phyloP scores from a whole-genome alignment of 2,113 vertebrate species.

The Dasyurus viverrinus region DNA sequence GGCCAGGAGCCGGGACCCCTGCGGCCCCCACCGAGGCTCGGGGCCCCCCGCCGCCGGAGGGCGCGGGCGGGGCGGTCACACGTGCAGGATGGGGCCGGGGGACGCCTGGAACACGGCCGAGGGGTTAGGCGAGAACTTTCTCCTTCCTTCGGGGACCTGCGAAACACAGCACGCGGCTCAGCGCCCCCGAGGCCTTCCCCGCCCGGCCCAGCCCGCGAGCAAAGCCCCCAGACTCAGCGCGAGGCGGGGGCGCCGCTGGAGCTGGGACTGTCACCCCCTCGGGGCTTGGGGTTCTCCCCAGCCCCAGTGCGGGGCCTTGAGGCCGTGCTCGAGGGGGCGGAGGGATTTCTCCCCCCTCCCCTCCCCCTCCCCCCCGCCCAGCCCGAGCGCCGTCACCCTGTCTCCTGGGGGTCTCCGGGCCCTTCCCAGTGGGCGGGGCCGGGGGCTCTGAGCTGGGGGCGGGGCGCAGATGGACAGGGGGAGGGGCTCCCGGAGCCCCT shows the following conservation, averaged over 20 bases:
- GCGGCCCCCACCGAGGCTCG: neutral
- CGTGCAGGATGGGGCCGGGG: slow-evolving; percentile 89
- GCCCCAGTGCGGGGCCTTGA: too few species aligned
- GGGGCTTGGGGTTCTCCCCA: too few species aligned
- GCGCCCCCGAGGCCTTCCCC: neutral
- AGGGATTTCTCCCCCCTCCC: too few species aligned
- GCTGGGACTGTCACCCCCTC: too few species aligned
- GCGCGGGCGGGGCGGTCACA: slow-evolving; percentile 82
- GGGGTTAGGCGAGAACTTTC: slow-evolving; percentile 92
- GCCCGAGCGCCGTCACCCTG: too few species aligned
- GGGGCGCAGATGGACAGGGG: neutral
- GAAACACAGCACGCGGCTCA: slow-evolving; percentile 25
- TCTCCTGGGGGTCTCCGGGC: too few species aligned
- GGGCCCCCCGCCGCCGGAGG: slow-evolving; percentile 37
- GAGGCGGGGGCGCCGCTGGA: too few species aligned
- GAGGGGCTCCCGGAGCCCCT: neutral
- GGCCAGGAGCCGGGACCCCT: neutral
- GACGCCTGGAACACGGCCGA: slow-evolving; percentile 95
- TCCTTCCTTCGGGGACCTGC: slow-evolving; percentile 92
- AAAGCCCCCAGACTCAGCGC: too few species aligned
- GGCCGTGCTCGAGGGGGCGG: too few species aligned
- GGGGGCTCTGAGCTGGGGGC: too few species aligned
- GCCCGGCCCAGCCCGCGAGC: too few species aligned
- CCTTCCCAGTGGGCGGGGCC: neutral
- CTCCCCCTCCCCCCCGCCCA: too few species aligned